Evolutionary conservation across 1,140 invertebrate species (phyloP), one percentile per base, ranked within the genome.

Genomic region (Oedothorax gibbosus): DNA sequence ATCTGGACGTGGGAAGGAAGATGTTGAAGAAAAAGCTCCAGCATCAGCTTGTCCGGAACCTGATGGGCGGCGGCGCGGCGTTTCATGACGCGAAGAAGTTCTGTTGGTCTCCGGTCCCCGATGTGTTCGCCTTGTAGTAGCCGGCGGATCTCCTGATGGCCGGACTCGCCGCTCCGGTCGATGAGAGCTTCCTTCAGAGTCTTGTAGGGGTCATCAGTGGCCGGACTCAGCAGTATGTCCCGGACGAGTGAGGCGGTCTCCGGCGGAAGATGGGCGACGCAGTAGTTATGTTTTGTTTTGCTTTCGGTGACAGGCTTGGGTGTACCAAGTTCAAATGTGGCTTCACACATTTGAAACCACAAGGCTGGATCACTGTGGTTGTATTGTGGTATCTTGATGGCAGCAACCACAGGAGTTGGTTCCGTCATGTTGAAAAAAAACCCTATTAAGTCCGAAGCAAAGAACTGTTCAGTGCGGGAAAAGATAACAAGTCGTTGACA

Each of bases 11-110:
- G 50, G 6, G 21, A 49, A 12, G 35, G 21, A 4, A 77, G 5
- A 50, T 64, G 35, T 50, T 62, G 56, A n/a, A 64, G 75, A 49
- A n/a, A n/a, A 64, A 77, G 15, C 18, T 65, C 21, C 18, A 51
- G 12, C 14, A 49, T 18, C 7, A 64, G 15, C 51, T 77, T 15
- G 6, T 77, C 20, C 11, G 60, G 12, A 35, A 64, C 35, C 35
- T 49, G 10, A 7, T 62, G 57, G n/a, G 35, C 8, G 10, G 18
- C 3, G 1, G 6, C 15, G n/a, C 15, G 60, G 8, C 75, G 7
- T 18, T 1, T 7, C 21, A 10, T 60, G n/a, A 60, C 57, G 57
- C 35, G 7, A n/a, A 77, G 51, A n/a, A 77, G 11, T 18, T 77
- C 75, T 2, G 8, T 20, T 7, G 15, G 60, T 60, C 54, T 18